A percentile compares a stretch with the other conserved stretches of the same genome.
These are phyloP conservation scores for Chroicocephalus ridibundus DNA, from an alignment of 2,113 vertebrate species.

Conservation along the genomic window DNA sequence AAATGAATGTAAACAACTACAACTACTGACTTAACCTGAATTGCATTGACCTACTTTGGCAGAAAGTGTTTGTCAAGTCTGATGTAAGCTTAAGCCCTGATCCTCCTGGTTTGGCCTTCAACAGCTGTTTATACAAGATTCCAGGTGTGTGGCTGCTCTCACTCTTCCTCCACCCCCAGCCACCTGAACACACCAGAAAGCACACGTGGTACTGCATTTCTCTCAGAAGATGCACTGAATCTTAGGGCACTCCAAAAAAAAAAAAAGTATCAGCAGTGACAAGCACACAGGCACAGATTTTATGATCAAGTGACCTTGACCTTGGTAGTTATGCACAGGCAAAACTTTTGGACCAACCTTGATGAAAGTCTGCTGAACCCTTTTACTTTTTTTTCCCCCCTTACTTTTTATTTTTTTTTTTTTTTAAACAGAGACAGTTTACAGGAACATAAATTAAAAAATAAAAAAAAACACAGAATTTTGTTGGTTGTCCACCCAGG, in stretches of 20 bases:
- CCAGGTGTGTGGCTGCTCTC: conserved; percentile 6
- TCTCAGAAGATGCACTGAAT: background rate
- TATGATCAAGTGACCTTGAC: background rate
- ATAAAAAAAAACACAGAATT: background rate
- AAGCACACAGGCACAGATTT: background rate
- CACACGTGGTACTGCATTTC: background rate
- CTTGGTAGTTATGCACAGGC: background rate
- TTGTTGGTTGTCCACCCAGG: background rate
- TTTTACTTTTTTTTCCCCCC: background rate
- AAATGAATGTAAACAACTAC: conserved; percentile 48
- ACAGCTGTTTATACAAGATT: background rate
- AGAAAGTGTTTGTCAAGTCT: conserved; percentile 52
- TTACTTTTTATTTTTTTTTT: background rate
- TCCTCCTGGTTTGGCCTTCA: background rate
- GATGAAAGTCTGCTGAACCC: background rate
- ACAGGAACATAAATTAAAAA: background rate
- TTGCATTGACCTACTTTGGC: conserved; percentile 59
- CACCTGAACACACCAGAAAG: background rate
- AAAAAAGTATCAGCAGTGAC: background rate
- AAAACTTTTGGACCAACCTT: background rate
- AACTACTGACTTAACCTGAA: conserved; percentile 56
- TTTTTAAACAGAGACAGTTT: background rate
- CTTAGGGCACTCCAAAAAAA: rapidly evolving
- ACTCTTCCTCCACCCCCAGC: background rate
- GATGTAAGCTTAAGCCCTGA: conserved; percentile 16